A percentile compares a stretch with the other conserved stretches of the same genome.
Evolutionary conservation across 2,113 vertebrate genomes (phyloP).

Genomic region (Jaculus jaculus): DNA sequence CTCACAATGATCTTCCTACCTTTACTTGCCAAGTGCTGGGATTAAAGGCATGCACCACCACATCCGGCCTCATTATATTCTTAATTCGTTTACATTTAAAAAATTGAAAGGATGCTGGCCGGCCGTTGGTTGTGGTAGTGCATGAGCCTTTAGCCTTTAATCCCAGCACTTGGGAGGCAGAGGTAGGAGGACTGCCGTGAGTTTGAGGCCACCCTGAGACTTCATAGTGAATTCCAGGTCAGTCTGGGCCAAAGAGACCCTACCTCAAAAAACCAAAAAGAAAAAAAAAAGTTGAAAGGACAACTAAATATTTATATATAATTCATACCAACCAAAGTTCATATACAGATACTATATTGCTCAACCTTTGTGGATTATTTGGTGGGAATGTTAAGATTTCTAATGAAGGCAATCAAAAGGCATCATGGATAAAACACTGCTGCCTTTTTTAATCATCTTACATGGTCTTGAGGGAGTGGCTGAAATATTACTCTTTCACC

Average conservation of each 20-base stretch:
- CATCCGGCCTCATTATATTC: neutral
- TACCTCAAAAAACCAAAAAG: too few species aligned
- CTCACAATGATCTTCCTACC: too few species aligned
- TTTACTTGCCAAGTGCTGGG: too few species aligned
- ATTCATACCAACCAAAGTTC: slow-evolving; percentile 19
- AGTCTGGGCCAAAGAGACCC: too few species aligned
- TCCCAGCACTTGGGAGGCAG: too few species aligned
- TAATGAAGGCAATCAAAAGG: slow-evolving; percentile 12
- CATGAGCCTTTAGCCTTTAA: too few species aligned
- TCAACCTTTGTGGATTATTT: neutral
- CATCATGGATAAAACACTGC: neutral
- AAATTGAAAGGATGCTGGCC: neutral
- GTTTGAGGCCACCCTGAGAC: too few species aligned
- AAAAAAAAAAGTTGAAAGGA: neutral
- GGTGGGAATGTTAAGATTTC: slow-evolving; percentile 1
- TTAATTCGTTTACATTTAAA: slow-evolving; percentile 15
- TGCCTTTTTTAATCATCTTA: neutral
- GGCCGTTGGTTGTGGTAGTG: too few species aligned
- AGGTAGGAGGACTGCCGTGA: too few species aligned
- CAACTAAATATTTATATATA: neutral
- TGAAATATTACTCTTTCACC: neutral
- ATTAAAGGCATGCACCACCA: too few species aligned
- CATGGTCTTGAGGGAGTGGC: neutral
- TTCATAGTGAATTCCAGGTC: too few species aligned
- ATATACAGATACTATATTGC: neutral